Percentiles rank a stretch among this genome's conserved stretches.
Conservation (phyloP, 2,113 vertebrate genomes). For the Okapia johnstoni region DNA sequence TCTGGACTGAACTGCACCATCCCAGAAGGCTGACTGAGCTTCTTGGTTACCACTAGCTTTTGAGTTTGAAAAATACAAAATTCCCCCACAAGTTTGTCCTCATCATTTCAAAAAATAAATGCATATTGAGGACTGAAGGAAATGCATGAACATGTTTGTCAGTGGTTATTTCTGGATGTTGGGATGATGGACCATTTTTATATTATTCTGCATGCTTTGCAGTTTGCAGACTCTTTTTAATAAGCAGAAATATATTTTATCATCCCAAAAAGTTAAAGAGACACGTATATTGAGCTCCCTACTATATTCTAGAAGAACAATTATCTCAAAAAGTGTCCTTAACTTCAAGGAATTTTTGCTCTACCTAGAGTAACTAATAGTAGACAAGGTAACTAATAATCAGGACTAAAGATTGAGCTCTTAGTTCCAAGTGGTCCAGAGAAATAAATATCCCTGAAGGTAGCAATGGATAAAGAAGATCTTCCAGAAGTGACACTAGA, state of each 20-base stretch:
- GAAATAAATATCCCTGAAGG: background rate
- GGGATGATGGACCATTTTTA: background rate
- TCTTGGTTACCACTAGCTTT: background rate
- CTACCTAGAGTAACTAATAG: background rate
- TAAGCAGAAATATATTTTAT: background rate
- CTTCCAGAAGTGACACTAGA: background rate
- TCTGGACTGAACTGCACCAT: background rate
- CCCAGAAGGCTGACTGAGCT: background rate
- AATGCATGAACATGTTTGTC: background rate
- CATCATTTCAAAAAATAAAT: slow-evolving; percentile 20
- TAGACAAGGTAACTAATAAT: background rate
- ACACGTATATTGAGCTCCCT: background rate
- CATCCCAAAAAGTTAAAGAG: background rate
- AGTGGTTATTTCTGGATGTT: background rate
- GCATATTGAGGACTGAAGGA: background rate
- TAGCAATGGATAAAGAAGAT: background rate
- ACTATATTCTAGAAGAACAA: background rate
- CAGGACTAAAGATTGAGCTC: background rate
- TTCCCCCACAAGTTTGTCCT: background rate
- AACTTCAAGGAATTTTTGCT: background rate
- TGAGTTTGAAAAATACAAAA: slow-evolving; percentile 34
- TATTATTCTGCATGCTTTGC: background rate
- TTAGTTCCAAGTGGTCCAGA: background rate
- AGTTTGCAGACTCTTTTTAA: background rate
- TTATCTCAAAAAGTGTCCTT: background rate